Percentiles rank a stretch among this genome's conserved stretches.
phyloP scores from a whole-genome alignment of 1,140 invertebrate species.

The Tribolium madens region DNA sequence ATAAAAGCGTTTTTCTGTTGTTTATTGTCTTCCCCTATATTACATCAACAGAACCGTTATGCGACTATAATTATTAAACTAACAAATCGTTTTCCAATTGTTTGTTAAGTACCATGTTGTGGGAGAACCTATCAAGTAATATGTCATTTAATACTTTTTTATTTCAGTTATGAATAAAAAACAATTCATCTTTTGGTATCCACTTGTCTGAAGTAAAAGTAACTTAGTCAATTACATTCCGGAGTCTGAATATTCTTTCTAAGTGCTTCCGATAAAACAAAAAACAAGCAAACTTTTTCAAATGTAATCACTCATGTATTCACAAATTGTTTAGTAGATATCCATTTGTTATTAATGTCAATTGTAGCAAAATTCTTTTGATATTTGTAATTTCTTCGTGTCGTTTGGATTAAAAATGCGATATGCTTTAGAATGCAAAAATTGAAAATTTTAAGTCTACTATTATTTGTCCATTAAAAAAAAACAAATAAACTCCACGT shows the following conservation, averaged over 20 bases:
- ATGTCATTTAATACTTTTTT: background rate
- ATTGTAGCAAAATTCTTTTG: background rate
- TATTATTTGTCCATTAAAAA: slow-evolving; percentile 15
- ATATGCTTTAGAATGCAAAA: background rate
- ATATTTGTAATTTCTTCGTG: no score
- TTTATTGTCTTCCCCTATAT: no score
- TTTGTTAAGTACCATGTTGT: background rate
- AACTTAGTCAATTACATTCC: background rate
- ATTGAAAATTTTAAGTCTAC: slow-evolving; percentile 9
- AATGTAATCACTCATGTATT: background rate
- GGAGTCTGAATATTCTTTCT: background rate
- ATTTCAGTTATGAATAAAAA: background rate
- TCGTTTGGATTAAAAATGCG: background rate
- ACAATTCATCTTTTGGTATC: background rate
- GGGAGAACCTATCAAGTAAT: background rate
- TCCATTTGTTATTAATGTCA: background rate
- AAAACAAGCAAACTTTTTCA: background rate
- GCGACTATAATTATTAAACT: background rate
- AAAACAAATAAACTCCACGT: background rate
- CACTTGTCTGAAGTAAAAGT: background rate
- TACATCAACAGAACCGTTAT: background rate
- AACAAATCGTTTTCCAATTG: background rate
- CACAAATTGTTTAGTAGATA: background rate
- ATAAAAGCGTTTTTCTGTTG: background rate
- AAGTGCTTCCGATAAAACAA: background rate